Evolutionary conservation across 2,888 invertebrate species (phyloP).

Genomic region (Allygus modestus): DNA sequence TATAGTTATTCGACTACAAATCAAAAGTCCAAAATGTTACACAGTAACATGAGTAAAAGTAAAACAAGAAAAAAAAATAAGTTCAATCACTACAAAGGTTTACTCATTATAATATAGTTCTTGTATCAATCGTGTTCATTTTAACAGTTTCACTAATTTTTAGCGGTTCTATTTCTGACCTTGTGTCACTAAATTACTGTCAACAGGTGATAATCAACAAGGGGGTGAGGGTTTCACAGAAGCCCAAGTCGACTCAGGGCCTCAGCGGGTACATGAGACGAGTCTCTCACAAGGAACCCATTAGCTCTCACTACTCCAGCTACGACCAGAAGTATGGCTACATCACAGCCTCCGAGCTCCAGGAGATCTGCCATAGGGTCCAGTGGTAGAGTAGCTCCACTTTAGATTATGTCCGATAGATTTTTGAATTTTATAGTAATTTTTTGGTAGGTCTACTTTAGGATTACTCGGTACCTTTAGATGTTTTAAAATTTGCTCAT

Average conservation of each 20-base stretch:
- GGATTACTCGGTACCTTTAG: constrained; percentile 24
- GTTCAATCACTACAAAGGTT: no score
- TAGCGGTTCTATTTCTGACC: no score
- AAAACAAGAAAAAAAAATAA: no score
- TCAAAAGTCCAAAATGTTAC: no score
- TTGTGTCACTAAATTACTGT: no score
- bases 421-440: constrained; percentile 24
- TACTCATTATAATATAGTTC: no score
- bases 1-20: no score
- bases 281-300: neutral
- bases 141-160: no score
- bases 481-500: constrained; percentile 54
- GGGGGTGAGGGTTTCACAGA: constrained; percentile 11
- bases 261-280: constrained; percentile 21
- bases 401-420: neutral
- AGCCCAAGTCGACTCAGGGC: constrained; percentile 26
- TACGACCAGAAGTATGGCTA: constrained; percentile 63
- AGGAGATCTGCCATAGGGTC: constrained; percentile 54
- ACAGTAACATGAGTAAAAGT: no score
- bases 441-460: constrained; percentile 14
- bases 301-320: constrained; percentile 22
- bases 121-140: no score
- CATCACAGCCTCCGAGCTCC: constrained; percentile 59
- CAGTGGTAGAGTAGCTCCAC: constrained; percentile 43
- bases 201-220: constrained; percentile 31